Evolutionary conservation across 2,113 vertebrate species (phyloP).

Genomic region (Pseudois nayaur): DNA sequence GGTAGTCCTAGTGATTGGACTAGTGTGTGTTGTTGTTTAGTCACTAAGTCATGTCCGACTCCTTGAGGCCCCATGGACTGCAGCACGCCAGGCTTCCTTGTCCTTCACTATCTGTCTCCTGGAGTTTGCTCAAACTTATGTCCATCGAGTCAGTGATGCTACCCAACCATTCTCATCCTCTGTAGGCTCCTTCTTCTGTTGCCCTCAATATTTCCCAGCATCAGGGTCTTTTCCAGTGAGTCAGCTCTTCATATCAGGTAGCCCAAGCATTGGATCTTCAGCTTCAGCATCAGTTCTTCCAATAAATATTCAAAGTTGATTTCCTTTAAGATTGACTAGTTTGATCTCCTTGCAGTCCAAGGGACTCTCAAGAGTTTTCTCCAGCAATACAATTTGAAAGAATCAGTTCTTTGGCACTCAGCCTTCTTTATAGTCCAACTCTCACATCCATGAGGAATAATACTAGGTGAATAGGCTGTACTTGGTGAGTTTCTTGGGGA

Average conservation of each 20-base stretch:
- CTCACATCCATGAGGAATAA: not conserved
- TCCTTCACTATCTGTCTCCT: not conserved
- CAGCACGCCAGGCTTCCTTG: not conserved
- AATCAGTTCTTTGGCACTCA: not conserved
- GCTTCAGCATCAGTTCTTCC: not conserved
- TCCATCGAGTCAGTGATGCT: not conserved
- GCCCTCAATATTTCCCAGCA: not conserved
- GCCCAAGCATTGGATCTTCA: not conserved
- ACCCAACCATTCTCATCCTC: not conserved
- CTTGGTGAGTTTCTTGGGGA: not conserved
- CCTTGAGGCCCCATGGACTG: not conserved
- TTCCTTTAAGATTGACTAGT: not conserved
- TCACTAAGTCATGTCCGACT: not conserved
- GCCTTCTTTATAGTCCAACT: not conserved
- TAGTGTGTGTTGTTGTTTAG: not conserved
- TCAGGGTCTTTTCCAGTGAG: not conserved
- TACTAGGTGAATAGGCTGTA: not conserved
- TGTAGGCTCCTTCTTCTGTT: not conserved
- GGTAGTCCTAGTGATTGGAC: not conserved
- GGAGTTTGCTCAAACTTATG: not conserved
- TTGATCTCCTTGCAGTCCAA: not conserved
- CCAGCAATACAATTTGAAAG: not conserved
- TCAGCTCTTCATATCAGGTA: not conserved
- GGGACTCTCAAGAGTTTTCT: not conserved
- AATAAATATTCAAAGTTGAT: not conserved